phyloP scores from a whole-genome alignment of 2,113 vertebrate genomes.

The Odocoileus hemionus region DNA sequence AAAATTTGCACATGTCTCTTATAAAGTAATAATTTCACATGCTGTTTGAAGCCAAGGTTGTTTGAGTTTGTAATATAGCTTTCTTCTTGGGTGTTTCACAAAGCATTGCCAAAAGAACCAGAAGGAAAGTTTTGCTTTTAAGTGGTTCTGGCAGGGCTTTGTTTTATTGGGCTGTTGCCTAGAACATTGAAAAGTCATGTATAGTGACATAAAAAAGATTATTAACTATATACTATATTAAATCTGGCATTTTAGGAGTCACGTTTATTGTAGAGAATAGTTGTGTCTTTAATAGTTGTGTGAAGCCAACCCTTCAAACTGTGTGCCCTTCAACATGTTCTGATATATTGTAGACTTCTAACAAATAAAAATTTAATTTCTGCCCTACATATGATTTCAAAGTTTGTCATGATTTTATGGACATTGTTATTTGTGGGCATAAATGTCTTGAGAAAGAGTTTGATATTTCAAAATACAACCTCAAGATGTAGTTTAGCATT shows the following conservation, averaged over 20 bases:
- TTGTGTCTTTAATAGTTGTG: not conserved
- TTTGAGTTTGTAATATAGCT: not conserved
- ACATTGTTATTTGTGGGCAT: not conserved
- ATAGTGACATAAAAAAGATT: slow-evolving; percentile 5
- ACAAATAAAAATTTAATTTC: not conserved
- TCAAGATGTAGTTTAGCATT: not conserved
- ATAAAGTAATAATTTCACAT: not conserved
- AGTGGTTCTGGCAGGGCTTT: slow-evolving; percentile 8
- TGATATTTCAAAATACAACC: not conserved
- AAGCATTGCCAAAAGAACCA: slow-evolving; percentile 11
- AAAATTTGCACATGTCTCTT: not conserved
- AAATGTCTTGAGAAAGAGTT: not conserved
- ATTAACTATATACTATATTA: not conserved
- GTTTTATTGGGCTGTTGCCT: slow-evolving; percentile 33
- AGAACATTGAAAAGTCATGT: slow-evolving; percentile 28
- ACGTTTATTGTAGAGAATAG: not conserved
- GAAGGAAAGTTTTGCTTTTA: slow-evolving; percentile 45
- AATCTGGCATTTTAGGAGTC: not conserved
- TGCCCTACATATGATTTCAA: not conserved
- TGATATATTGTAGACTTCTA: not conserved
- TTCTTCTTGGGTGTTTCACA: not conserved
- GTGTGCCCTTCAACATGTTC: not conserved
- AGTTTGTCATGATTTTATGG: not conserved
- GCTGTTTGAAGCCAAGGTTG: slow-evolving; percentile 16
- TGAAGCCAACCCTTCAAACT: not conserved